Evolutionary conservation across 1,140 invertebrate species (phyloP).

Genomic region (Drosophila kanapiae): DNA sequence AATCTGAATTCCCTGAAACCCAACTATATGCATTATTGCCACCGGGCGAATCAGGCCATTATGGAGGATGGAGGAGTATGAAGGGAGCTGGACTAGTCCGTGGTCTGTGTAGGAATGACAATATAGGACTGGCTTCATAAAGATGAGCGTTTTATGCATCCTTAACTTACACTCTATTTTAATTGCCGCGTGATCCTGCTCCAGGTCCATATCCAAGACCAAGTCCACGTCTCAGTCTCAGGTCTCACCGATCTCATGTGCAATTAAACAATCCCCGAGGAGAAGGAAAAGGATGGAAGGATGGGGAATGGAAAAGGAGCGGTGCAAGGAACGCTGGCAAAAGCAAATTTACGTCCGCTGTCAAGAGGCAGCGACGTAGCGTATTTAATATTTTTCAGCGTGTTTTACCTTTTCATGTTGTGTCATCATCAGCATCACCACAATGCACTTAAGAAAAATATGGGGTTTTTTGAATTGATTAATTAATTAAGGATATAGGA

Average conservation of each 20-base stretch:
- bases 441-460: neutral
- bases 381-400: constrained; percentile 85
- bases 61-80: neutral
- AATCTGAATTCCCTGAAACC: constrained; percentile 42
- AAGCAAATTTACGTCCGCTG: constrained; percentile 85
- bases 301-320: neutral
- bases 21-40: constrained; percentile 48
- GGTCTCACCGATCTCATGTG: constrained; percentile 62
- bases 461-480: neutral
- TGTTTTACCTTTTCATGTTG: constrained; percentile 85
- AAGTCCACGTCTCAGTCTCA: neutral
- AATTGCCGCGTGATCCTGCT: constrained; percentile 73
- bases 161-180: constrained; percentile 85
- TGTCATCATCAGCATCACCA: constrained; percentile 81
- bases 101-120: constrained; percentile 20
- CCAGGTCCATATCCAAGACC: constrained; percentile 13
- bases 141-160: constrained; percentile 81
- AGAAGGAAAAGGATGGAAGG: neutral
- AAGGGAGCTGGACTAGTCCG: neutral
- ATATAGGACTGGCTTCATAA: constrained; percentile 62
- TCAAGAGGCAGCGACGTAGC: constrained; percentile 83
- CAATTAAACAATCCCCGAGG: constrained; percentile 72
- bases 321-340: constrained; percentile 45
- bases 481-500: neutral
- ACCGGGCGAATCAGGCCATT: constrained; percentile 43